phyloP scores from a whole-genome alignment of 2,113 vertebrate species.

The Chinchilla lanigera region DNA sequence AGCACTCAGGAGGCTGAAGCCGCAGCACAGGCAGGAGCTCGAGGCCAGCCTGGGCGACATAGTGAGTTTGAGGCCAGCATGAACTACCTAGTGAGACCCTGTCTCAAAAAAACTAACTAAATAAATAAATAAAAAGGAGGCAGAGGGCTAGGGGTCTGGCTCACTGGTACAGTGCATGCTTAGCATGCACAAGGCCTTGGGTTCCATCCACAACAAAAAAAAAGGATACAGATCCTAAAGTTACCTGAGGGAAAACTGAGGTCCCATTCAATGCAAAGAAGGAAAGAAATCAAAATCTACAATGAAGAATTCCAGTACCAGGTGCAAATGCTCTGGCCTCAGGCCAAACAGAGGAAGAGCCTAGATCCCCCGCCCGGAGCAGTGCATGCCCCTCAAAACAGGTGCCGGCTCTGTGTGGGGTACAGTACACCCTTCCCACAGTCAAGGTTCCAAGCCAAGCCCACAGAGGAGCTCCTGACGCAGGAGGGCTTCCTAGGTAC shows the following conservation, averaged over 20 bases:
- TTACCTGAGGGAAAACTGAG: background rate
- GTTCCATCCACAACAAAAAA: background rate
- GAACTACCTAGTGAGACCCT: background rate
- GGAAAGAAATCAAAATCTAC: background rate
- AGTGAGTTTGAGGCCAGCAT: background rate
- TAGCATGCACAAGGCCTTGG: background rate
- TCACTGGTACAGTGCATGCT: background rate
- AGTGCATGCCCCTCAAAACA: background rate
- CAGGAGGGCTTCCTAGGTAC: background rate
- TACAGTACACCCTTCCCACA: accelerated
- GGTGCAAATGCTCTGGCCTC: background rate
- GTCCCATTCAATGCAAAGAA: background rate
- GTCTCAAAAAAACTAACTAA: background rate
- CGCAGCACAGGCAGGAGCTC: background rate
- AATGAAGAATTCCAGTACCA: background rate
- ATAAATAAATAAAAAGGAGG: background rate
- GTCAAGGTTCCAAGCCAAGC: background rate
- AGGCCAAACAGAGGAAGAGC: background rate
- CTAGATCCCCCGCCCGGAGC: too few species aligned
- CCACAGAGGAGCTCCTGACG: background rate
- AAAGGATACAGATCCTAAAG: background rate
- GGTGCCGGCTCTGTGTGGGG: background rate
- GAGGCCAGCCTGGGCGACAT: background rate
- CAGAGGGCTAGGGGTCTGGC: background rate
- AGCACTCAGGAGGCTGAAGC: background rate